A percentile compares a stretch with the other conserved stretches of the same genome.
phyloP scores from a whole-genome alignment of 2,113 vertebrate species.

The Excalfactoria chinensis region DNA sequence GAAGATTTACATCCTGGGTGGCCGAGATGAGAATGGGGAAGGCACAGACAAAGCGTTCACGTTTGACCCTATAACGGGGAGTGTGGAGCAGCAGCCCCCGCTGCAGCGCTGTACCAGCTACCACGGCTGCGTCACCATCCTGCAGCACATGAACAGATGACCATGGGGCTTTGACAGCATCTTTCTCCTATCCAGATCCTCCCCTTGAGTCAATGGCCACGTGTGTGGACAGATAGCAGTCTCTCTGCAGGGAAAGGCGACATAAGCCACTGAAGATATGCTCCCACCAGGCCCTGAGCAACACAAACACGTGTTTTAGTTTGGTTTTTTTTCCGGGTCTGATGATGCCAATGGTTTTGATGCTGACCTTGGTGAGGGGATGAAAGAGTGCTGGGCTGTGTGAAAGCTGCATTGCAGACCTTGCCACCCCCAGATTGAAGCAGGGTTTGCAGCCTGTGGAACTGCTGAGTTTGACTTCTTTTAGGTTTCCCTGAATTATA shows the following conservation, averaged over 20 bases:
- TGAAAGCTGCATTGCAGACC: not conserved
- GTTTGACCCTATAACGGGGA: conserved; percentile 66
- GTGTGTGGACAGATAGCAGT: not conserved
- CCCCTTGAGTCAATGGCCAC: not conserved
- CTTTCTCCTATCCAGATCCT: not conserved
- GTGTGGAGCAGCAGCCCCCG: conserved; percentile 57
- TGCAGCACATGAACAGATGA: conserved; percentile 71
- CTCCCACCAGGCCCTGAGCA: not conserved
- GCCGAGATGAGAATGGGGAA: conserved; percentile 72
- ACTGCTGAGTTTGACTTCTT: not conserved
- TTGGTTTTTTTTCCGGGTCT: not conserved
- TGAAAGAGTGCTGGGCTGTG: not conserved
- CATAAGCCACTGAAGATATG: not conserved
- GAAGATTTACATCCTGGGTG: conserved; percentile 82
- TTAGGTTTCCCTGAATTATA: not conserved
- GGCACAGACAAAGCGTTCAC: conserved; percentile 73
- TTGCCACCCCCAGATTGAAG: not conserved
- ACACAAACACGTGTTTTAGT: not conserved
- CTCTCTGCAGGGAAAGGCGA: not conserved
- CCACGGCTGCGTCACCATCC: conserved; percentile 82
- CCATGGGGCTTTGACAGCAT: accelerated
- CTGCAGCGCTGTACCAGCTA: conserved; percentile 80
- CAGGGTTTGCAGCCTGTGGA: not conserved
- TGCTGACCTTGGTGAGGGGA: not conserved
- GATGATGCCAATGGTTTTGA: not conserved